phyloP scores from a whole-genome alignment of 2,113 vertebrate species.

The Phrynosoma platyrhinos region DNA sequence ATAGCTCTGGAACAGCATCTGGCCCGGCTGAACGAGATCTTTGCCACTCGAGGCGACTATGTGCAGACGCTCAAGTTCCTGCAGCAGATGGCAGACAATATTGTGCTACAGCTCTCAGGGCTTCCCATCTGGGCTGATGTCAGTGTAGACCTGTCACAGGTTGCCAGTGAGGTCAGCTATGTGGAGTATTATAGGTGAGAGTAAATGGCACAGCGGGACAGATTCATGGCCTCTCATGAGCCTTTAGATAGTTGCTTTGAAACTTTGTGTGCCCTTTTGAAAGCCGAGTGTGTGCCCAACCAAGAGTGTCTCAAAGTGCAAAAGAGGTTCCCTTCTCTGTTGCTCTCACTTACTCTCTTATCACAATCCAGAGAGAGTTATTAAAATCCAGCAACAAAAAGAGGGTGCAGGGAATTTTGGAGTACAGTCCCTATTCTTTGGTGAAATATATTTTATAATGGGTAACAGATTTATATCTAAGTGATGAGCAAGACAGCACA shows the following conservation, averaged over 20 bases:
- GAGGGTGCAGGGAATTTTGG: neutral
- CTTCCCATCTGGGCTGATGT: constrained; percentile 84
- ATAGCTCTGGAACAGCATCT: constrained; percentile 87
- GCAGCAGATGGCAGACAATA: constrained; percentile 85
- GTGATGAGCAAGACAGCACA: neutral
- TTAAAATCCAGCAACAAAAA: too few relatives aligned
- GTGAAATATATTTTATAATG: neutral
- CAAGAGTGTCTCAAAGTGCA: neutral
- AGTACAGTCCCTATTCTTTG: neutral
- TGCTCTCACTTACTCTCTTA: too few relatives aligned
- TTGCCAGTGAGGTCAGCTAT: constrained; percentile 75
- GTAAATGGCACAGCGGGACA: rapidly evolving
- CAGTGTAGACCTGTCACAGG: constrained; percentile 78
- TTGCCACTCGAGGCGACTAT: constrained; percentile 86
- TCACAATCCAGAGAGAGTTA: too few relatives aligned
- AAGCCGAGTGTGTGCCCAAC: neutral
- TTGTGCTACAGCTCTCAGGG: constrained; percentile 86
- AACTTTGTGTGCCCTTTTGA: neutral
- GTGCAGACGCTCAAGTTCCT: constrained; percentile 88
- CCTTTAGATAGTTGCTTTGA: neutral
- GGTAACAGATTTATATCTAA: neutral
- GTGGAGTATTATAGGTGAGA: constrained; percentile 91
- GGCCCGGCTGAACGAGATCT: constrained; percentile 87
- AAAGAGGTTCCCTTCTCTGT: neutral
- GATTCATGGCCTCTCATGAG: rapidly evolving